Evolutionary conservation across 2,888 invertebrate genomes (phyloP).

Genomic region (Stramonita haemastoma): DNA sequence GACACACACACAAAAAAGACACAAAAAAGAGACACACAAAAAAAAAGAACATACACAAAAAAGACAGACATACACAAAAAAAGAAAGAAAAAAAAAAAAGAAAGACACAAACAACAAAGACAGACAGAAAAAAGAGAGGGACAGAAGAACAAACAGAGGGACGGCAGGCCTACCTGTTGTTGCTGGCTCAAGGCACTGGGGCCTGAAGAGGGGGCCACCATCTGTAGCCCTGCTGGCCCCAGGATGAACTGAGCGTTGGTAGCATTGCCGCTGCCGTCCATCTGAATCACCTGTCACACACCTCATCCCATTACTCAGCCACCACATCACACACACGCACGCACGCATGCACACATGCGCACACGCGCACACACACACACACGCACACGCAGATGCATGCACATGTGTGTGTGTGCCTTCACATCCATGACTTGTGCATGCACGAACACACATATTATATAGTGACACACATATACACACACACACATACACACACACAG

Average conservation of each 20-base stretch:
- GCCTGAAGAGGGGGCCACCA: constrained; percentile 29
- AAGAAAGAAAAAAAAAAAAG: too few species aligned
- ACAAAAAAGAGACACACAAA: too few species aligned
- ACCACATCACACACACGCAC: background rate
- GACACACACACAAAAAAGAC: too few species aligned
- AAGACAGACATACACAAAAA: too few species aligned
- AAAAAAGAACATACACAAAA: too few species aligned
- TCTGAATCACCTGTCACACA: constrained; percentile 31
- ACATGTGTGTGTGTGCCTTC: too few species aligned
- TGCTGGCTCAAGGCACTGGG: constrained; percentile 28
- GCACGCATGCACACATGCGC: background rate
- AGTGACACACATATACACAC: background rate
- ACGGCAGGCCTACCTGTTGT: constrained; percentile 30
- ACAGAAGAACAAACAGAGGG: too few species aligned
- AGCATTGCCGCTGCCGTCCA: constrained; percentile 37
- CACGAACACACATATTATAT: too few species aligned
- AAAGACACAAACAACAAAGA: too few species aligned
- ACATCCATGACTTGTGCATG: too few species aligned
- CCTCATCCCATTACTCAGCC: background rate
- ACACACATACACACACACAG: background rate
- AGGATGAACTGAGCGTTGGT: constrained; percentile 39
- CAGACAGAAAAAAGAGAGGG: too few species aligned
- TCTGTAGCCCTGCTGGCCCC: constrained; percentile 40
- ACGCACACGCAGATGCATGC: too few species aligned
- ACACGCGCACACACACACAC: background rate